Evolutionary conservation across 2,888 invertebrate species (phyloP).

Genomic region (Noctua pronuba): DNA sequence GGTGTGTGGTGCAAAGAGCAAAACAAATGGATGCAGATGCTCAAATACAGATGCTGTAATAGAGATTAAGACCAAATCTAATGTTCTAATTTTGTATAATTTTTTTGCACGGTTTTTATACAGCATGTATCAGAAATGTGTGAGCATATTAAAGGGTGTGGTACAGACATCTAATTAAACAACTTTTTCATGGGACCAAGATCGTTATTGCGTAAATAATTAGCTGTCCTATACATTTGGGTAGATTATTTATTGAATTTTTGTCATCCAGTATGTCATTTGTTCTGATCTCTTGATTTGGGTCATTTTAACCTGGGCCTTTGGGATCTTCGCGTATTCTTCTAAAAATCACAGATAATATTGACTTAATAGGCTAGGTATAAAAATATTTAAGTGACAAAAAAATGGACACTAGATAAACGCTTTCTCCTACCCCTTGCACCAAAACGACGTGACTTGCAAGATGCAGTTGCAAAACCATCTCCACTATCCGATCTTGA

Average conservation of each 20-base stretch:
- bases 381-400: background rate
- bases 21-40: constrained; percentile 46
- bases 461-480: constrained; percentile 54
- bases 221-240: background rate
- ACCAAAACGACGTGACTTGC: constrained; percentile 45
- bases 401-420: background rate
- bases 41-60: constrained; percentile 1
- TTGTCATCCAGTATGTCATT: background rate
- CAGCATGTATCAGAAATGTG: background rate
- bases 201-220: background rate
- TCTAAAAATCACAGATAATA: background rate
- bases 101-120: background rate
- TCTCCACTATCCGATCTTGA: constrained; percentile 61
- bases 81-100: background rate
- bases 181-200: background rate
- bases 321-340: too few species aligned
- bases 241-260: background rate
- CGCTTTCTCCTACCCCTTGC: constrained; percentile 29
- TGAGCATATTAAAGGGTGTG: background rate
- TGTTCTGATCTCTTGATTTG: background rate
- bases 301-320: too few species aligned
- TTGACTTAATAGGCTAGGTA: background rate
- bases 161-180: background rate
- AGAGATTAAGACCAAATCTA: background rate
- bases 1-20: constrained; percentile 64